A percentile compares a stretch with the other conserved stretches of the same genome.
Evolutionary conservation across 1,140 invertebrate species (phyloP).

Genomic region (Metaphire vulgaris): DNA sequence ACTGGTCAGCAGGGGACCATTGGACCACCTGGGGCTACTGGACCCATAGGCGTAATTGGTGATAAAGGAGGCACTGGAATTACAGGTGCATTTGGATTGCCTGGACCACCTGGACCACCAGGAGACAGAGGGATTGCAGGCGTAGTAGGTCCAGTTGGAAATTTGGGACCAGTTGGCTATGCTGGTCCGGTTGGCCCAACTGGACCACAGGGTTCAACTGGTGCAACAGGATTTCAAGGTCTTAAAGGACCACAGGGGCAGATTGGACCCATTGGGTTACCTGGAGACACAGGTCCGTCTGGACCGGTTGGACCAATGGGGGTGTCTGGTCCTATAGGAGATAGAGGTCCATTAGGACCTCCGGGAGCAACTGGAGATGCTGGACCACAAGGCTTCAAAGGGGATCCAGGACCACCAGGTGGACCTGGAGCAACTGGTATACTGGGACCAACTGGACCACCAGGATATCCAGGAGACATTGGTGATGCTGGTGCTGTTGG

Average conservation of each 20-base stretch:
- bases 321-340: not conserved
- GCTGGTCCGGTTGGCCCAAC: conserved; percentile 4
- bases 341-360: conserved; percentile 31
- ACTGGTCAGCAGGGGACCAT: not conserved
- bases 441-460: not conserved
- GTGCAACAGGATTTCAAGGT: conserved; percentile 6
- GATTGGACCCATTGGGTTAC: not conserved
- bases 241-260: conserved; percentile 2
- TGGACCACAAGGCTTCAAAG: conserved; percentile 28
- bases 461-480: conserved; percentile 19
- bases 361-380: conserved; percentile 30
- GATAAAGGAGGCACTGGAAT: not conserved
- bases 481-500: conserved; percentile 16
- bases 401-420: conserved; percentile 36
- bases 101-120: conserved; percentile 20
- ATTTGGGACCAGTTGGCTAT: conserved; percentile 19
- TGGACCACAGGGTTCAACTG: conserved; percentile 13
- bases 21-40: not conserved
- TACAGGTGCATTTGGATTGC: conserved; percentile 16
- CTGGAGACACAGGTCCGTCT: not conserved
- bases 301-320: conserved; percentile 9
- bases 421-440: conserved; percentile 43
- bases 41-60: not conserved
- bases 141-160: conserved; percentile 20
- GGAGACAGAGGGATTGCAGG: conserved; percentile 23